phyloP scores from a whole-genome alignment of 2,888 invertebrate genomes.

The Boloria euphrosyne region DNA sequence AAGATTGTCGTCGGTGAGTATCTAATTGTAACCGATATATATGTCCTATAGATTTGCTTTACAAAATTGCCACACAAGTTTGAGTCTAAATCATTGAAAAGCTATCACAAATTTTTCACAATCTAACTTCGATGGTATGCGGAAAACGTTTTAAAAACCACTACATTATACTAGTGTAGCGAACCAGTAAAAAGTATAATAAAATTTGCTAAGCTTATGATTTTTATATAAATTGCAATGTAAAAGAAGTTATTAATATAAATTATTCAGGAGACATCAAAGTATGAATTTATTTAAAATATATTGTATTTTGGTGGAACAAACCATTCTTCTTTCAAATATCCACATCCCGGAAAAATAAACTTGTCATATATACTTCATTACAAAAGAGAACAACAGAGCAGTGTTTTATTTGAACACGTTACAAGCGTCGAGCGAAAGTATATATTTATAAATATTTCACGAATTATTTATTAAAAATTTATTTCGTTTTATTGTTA shows the following conservation, averaged over 20 bases:
- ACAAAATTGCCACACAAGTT: too few relatives aligned
- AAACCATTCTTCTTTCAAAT: slow-evolving; percentile 44
- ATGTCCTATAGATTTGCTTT: too few relatives aligned
- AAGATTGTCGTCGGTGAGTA: too few relatives aligned
- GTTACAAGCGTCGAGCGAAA: slow-evolving; percentile 43
- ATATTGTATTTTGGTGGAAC: slow-evolving; percentile 23
- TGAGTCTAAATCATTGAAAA: too few relatives aligned
- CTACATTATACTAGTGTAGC: neutral
- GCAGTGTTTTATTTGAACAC: slow-evolving; percentile 34
- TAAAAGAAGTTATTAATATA: slow-evolving; percentile 36
- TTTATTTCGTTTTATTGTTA: too few relatives aligned
- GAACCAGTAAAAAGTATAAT: slow-evolving; percentile 4
- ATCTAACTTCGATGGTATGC: too few relatives aligned
- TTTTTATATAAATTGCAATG: slow-evolving; percentile 23
- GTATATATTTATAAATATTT: neutral
- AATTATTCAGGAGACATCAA: slow-evolving; percentile 37
- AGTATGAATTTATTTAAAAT: slow-evolving; percentile 28
- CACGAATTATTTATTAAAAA: neutral
- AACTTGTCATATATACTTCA: slow-evolving; percentile 53
- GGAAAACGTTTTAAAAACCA: too few relatives aligned
- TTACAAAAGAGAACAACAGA: slow-evolving; percentile 50
- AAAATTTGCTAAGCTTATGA: neutral
- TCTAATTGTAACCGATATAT: too few relatives aligned
- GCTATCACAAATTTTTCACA: too few relatives aligned
- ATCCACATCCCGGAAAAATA: slow-evolving; percentile 50